Evolutionary conservation across 2,113 vertebrate genomes (phyloP).

Genomic region (Cynopterus brachyotis): DNA sequence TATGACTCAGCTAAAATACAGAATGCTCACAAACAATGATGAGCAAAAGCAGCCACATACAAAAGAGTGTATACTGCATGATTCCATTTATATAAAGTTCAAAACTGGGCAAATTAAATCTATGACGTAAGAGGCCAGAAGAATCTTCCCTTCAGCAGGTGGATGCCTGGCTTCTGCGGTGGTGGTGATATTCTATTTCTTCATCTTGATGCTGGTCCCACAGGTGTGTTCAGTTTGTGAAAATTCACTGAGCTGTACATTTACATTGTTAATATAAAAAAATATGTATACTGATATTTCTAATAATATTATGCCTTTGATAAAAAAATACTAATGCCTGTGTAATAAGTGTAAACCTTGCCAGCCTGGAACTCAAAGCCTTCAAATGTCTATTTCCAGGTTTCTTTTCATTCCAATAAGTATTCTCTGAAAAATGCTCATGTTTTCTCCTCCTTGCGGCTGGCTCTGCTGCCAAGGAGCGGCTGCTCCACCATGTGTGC

Average conservation of each 20-base stretch:
- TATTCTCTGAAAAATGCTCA: background rate
- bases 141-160: background rate
- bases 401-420: background rate
- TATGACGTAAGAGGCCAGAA: background rate
- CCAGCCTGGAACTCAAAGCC: background rate
- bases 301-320: background rate
- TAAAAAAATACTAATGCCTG: background rate
- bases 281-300: background rate
- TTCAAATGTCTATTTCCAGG: background rate
- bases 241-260: background rate
- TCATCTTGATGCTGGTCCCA: background rate
- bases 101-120: background rate
- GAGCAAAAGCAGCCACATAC: background rate
- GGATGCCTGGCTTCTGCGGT: background rate
- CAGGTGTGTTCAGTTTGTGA: background rate
- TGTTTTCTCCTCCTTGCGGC: background rate
- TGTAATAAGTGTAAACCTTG: background rate
- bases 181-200: background rate
- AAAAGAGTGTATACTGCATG: background rate
- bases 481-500: background rate
- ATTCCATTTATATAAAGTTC: background rate
- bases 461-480: background rate
- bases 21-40: background rate
- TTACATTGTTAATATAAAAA: background rate
- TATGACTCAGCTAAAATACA: background rate